Evolutionary conservation across 2,888 invertebrate species (phyloP).

Genomic region (Chrysolina haemoptera): DNA sequence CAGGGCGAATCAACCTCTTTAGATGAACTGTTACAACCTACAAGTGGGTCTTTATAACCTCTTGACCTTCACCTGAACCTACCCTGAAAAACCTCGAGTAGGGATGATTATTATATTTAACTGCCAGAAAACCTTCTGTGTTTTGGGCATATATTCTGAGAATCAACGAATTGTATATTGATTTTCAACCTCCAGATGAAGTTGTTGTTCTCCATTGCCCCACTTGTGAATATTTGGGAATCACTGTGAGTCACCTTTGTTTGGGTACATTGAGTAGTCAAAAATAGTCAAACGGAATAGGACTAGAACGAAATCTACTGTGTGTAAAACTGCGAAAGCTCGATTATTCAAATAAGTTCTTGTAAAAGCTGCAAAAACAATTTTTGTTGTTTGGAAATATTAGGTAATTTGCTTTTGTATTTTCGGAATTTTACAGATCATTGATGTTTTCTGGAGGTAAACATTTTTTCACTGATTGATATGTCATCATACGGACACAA

Average conservation of each 20-base stretch:
- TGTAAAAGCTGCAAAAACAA: no score
- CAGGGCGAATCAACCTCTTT: neutral
- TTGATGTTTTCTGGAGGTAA: no score
- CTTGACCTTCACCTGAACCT: neutral
- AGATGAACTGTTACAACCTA: neutral
- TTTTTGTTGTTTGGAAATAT: no score
- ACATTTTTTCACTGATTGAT: no score
- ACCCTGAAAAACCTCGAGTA: neutral
- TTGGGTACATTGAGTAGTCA: slow-evolving; percentile 10
- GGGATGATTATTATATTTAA: neutral
- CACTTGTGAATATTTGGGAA: slow-evolving; percentile 41
- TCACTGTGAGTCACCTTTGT: slow-evolving; percentile 42
- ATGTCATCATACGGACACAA: no score
- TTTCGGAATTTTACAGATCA: no score
- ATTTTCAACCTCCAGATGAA: slow-evolving; percentile 33
- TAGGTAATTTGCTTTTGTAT: no score
- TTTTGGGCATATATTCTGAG: neutral
- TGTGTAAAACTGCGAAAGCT: no score
- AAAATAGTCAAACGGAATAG: no score
- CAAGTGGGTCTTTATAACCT: slow-evolving; percentile 34
- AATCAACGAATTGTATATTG: slow-evolving; percentile 38
- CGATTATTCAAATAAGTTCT: no score
- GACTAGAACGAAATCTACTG: no score
- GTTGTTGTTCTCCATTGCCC: slow-evolving; percentile 37
- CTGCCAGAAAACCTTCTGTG: neutral